Percentiles rank a stretch among this genome's conserved stretches.
Conservation (phyloP, 2,888 invertebrate genomes). For the Ctenicera cuprea region DNA sequence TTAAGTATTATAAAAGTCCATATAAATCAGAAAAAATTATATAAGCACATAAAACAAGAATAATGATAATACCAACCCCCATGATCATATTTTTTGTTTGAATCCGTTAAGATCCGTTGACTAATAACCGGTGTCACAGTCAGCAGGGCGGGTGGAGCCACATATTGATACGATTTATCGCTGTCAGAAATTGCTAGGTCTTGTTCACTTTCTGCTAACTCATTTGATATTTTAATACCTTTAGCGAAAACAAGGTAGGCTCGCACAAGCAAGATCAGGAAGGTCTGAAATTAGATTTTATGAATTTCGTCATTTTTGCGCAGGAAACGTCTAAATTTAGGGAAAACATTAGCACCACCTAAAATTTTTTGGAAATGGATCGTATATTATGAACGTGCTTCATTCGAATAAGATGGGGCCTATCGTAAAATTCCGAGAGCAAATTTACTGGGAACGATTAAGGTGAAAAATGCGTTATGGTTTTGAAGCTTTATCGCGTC, state of each 20-base stretch:
- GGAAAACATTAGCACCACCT: neutral
- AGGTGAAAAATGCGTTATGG: constrained; percentile 11
- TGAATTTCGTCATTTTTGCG: neutral
- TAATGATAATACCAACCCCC: constrained; percentile 23
- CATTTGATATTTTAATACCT: constrained; percentile 1
- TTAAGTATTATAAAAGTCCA: neutral
- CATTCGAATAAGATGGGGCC: constrained; percentile 17
- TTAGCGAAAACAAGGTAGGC: neutral
- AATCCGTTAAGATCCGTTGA: constrained; percentile 33
- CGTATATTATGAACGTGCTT: constrained; percentile 19
- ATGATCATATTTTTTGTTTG: constrained; percentile 21
- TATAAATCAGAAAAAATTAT: neutral
- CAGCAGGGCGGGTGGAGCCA: constrained; percentile 30
- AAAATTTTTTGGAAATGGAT: constrained; percentile 12
- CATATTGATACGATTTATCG: constrained; percentile 32
- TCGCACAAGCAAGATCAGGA: neutral
- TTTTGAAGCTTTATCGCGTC: neutral
- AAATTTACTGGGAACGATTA: constrained; percentile 11
- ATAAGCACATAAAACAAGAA: neutral
- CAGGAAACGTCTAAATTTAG: neutral
- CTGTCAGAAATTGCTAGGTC: constrained; percentile 19
- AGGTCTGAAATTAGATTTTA: neutral
- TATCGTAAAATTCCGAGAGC: constrained; percentile 1
- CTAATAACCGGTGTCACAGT: constrained; percentile 32
- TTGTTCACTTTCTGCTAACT: neutral